These are phyloP conservation scores for Rutpela maculata DNA, from an alignment of 2,888 invertebrate genomes.

Conservation along the genomic window DNA sequence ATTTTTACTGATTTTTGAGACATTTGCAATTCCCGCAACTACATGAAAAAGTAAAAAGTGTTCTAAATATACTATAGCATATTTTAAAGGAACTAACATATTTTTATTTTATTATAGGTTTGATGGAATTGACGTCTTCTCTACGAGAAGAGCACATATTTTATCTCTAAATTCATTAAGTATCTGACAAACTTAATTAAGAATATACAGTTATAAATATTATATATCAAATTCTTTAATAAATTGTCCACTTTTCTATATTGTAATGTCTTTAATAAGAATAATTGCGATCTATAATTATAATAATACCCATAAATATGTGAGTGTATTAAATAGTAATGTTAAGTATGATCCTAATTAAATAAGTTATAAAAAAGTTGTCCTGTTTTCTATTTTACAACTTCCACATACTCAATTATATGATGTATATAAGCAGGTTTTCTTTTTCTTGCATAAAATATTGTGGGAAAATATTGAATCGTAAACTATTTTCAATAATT, in stretches of 20 bases:
- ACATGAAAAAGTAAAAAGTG: too few relatives aligned
- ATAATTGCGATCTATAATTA: not conserved
- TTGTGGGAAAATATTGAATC: conserved; percentile 49
- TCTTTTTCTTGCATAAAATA: conserved; percentile 36
- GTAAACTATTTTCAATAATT: conserved; percentile 33
- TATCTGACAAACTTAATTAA: too few relatives aligned
- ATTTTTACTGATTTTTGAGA: too few relatives aligned
- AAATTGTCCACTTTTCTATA: not conserved
- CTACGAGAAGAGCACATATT: too few relatives aligned
- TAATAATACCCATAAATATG: not conserved
- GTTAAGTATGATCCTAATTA: conserved; percentile 42
- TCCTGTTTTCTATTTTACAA: conserved; percentile 45
- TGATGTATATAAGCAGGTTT: conserved; percentile 50
- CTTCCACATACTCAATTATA: conserved; percentile 45
- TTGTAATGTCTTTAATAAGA: not conserved
- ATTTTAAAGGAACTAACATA: too few relatives aligned
- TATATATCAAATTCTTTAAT: not conserved
- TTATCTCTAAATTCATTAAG: too few relatives aligned
- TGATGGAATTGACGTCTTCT: too few relatives aligned
- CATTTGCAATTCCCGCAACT: too few relatives aligned
- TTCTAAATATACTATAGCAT: too few relatives aligned
- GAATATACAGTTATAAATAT: too few relatives aligned
- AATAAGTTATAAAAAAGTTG: conserved; percentile 49
- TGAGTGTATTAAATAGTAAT: not conserved
- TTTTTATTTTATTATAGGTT: too few relatives aligned